Evolutionary conservation across 2,888 invertebrate species (phyloP), one percentile per base, ranked within the genome.

Genomic region (Hermodice carunculata): DNA sequence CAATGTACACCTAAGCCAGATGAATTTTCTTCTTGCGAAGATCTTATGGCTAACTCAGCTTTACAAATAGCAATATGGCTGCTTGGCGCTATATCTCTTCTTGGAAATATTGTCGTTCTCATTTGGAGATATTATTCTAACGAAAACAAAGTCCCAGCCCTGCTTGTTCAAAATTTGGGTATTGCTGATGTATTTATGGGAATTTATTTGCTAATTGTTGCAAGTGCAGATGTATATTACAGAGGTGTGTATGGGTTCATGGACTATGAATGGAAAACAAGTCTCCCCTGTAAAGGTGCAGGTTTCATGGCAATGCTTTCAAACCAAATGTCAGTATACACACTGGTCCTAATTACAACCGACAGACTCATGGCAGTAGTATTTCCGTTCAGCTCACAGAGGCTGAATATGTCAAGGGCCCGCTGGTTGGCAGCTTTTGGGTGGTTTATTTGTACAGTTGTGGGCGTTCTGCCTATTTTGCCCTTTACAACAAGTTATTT

Each of bases 151-250:
- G 62, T 68, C 14, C 53, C 73, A 14, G 66, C 68, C 14, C 68
- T 73, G 54, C 68, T 90, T 81, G 86, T 91, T 66, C 88, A 89
- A 70, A 90, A 90, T 77, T 84, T 91, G 72, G 90, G 90, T 0
- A 83, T 89, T 54, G 89, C 90, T 24, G 91, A 91, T 78, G 85
- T 91, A 8, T 81, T 91, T 40, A 91, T 91, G 91, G 90, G 90
- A 26, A 79, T 90, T 46, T 90, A 90, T 78, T 81, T 90, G 63
- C 87, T 90, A 66, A 85, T 88, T 44, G 90, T 90, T 67, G 64
- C 68, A 44, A 34, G 51, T 3, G 65, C 62, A 3, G 68, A 68
- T 32, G 53, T 54, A 37, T 46, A 46, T 46, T 67, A 64, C 56
- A 8, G 37, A 17, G 37, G 37, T 37, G 17, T 17, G 37, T 37